Evolutionary conservation across 2,113 vertebrate genomes (phyloP), one percentile per base, ranked within the genome.

Genomic region (Otolemur garnettii): DNA sequence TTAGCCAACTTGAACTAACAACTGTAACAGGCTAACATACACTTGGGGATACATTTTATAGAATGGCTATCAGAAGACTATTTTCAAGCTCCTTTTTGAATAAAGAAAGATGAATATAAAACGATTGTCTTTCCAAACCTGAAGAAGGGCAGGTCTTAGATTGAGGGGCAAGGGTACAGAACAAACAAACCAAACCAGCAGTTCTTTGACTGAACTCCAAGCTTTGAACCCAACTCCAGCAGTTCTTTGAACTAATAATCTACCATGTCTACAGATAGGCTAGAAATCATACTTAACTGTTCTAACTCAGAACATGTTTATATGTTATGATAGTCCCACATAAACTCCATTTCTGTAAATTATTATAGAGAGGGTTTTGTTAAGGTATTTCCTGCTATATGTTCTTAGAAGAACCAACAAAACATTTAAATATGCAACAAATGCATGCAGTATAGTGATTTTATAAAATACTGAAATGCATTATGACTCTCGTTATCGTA

Each of bases 21-120:
- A 87, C 28, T 68, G 10, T 45, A 60, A 60, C 14, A 74, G 33
- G 75, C 35, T 30, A 42, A 64, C 64, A 7, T 57, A 30, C 3
- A 57, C 26, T 84, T 69, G n/a, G 5, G 28, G n/a, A 7, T 82
- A 80, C 2, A 68, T 80, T 95, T 93, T 85, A 77, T 42, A 59
- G 30, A 55, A 0, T 80, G 19, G n/a, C 8, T 85, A 71, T 42
- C 75, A 75, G 21, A 74, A 84, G 80, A 83, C 13, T 79, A n/a
- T 86, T 92, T 92, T 84, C 66, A 85, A 95, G 60, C 24, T 92
- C 22, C 5, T 80, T 87, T 90, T 94, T 75, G 18, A 90, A 74
- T 64, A 84, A 79, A 87, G 12, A 53, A 55, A 69, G 42, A 79
- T 24, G 15, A 68, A 72, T 50, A 74, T 11, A 68, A 79, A 79